A percentile compares a stretch with the other conserved stretches of the same genome.
Evolutionary conservation across 92 coral and sea anemone species (phyloP).

Genomic region (Zoanthus sansibaricus): DNA sequence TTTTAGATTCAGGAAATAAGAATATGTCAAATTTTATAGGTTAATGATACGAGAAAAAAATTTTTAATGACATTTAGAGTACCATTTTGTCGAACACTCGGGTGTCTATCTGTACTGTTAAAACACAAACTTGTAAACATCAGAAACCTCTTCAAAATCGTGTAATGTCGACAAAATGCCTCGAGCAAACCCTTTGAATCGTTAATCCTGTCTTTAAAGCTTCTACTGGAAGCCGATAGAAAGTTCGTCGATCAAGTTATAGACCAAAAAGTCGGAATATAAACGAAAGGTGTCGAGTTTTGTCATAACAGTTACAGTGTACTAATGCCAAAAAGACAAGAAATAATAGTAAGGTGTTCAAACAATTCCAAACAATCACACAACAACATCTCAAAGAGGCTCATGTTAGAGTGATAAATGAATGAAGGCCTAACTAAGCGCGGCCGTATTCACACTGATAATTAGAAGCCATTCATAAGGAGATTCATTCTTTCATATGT

Average conservation of each 20-base stretch:
- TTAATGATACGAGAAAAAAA: neutral
- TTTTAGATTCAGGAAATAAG: conserved; percentile 30
- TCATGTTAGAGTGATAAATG: conserved; percentile 37
- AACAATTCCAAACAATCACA: neutral
- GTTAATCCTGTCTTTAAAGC: conserved; percentile 37
- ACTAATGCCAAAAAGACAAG: conserved; percentile 56
- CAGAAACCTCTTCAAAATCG: neutral
- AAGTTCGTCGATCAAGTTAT: conserved; percentile 36
- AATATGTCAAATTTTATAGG: conserved; percentile 18
- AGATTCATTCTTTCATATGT: conserved; percentile 36
- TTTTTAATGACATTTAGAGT: conserved; percentile 13
- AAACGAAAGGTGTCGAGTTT: conserved; percentile 4
- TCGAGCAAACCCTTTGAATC: conserved; percentile 49
- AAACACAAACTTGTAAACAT: conserved; percentile 34
- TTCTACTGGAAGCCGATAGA: conserved; percentile 54
- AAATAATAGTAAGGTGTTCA: conserved; percentile 33
- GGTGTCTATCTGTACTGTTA: conserved; percentile 20
- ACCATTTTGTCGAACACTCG: conserved; percentile 29
- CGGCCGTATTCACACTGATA: conserved; percentile 71
- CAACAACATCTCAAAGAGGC: conserved; percentile 26
- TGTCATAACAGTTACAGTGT: conserved; percentile 54
- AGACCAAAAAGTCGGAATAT: conserved; percentile 35
- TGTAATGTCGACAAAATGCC: conserved; percentile 31
- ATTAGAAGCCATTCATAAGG: conserved; percentile 74
- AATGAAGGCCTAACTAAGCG: conserved; percentile 80